Base-by-base conservation (phyloP, 2,113 vertebrate species). In the Cervus canadensis region DNA sequence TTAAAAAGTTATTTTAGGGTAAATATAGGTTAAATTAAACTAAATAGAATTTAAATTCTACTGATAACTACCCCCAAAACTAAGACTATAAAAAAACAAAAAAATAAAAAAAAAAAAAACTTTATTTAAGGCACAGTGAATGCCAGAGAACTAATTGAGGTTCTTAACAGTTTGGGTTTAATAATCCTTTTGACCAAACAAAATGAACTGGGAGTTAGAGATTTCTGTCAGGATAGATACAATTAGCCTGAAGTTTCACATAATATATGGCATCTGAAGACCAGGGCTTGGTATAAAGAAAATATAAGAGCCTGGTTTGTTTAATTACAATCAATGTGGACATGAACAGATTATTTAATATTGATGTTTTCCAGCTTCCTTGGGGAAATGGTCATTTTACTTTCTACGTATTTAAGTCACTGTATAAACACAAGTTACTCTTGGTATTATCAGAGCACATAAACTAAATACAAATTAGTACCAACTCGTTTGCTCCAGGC, bases 21-120 rank as follows among this genome's bases (percentile, higher is more conserved):
- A 86, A 52, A 45, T 2, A 50, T 52, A 89, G 88, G 13, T 48
- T 76, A 89, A 76, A 36, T 82, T 93, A 95, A 59, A 95, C 10
- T 79, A 91, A 64, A 33, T 10, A 76, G 15, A 89, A 91, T 59
- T 95, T 95, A 96, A 96, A 91, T 91, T 33, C 14, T 91, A 21
- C 10, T 78, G 87, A 79, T 81, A 60, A 84, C 5, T 4, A 19
- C 82, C n/a, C 83, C 89, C 11, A 45, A 92, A 76, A 82, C 1
- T 91, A 56, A 25, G 11, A 60, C 78, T 30, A 79, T 11, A 25
- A 48, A 48, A 59, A 76, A 56, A 2, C 2, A 57, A 59, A 52
- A 43, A 59, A 33, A 56, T 36, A 36, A 36, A 36, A 36, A 36
- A 36, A 36, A 2, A 60, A 40, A 40, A 23, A 0, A 23, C 33